Base-by-base conservation (phyloP, 92 coral and sea anemone genomes). In the Porites cylindrica region DNA sequence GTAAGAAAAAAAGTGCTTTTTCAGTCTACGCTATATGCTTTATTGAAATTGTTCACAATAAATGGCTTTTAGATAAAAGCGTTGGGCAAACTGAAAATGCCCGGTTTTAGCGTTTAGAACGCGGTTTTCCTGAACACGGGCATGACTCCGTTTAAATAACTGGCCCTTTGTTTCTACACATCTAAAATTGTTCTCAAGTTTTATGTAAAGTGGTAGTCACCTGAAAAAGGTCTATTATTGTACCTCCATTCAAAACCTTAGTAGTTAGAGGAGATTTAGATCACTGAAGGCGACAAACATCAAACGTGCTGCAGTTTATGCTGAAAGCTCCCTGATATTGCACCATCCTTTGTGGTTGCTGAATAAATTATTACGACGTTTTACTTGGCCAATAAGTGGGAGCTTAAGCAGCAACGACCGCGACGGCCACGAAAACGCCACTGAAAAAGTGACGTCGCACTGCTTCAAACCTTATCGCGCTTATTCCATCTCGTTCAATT, bases 311-410 rank as follows among this genome's bases (percentile, higher is more conserved):
- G 47, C 47, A 38, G 0, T 38, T 38, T 38, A 38, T 38, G 47
- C 47, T 38, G 47, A 38, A 38, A 38, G 4, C 47, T 38, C 47
- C 47, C 47, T 38, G 47, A 38, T 38, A 38, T 6, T 18, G 26
- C 70, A 66, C 70, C 8, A 66, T 66, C 70, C 70, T 66, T n/a
- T 66, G 70, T 66, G 26, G 70, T 66, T 66, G 70, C 70, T 66
- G 70, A 66, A 66, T 66, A 66, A 66, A 19, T 66, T 66, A 66
- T 66, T 66, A 66, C 70, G 70, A 66, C 70, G 70, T 66, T 66
- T 66, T 66, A 18, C 70, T 66, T 66, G 70, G 70, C 13, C 70
- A 66, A 66, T 66, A 66, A 66, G 70, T 66, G 70, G 32, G 70
- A 66, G 13, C 70, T 66, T 66, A 66, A 66, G 70, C 24, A 66